phyloP scores from a whole-genome alignment of 2,113 vertebrate genomes.

The Poecile atricapillus region DNA sequence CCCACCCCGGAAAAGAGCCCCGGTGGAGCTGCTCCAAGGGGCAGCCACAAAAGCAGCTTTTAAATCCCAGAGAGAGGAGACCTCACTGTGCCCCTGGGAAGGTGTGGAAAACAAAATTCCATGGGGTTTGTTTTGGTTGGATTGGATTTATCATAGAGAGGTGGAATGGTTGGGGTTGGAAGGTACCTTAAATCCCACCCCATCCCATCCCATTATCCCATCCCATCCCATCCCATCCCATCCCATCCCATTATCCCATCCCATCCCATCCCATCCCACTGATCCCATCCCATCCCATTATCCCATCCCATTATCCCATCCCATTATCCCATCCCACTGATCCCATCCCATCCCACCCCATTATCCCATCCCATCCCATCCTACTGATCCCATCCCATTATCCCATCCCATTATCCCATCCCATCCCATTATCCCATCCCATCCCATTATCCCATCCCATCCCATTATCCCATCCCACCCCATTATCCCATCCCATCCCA shows the following conservation, averaged over 20 bases:
- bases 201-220: too few relatives aligned
- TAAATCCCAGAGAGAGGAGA: background rate
- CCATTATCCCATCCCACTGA: too few relatives aligned
- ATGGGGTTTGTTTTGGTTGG: fast-evolving
- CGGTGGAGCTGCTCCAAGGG: background rate
- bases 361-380: too few relatives aligned
- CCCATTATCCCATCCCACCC: background rate
- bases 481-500: too few relatives aligned
- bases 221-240: too few relatives aligned
- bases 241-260: too few relatives aligned
- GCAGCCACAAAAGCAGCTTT: background rate
- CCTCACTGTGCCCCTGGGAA: fast-evolving
- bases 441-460: fast-evolving
- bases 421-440: too few relatives aligned
- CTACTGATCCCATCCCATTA: too few relatives aligned
- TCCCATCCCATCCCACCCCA: background rate
- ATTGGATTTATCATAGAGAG: background rate
- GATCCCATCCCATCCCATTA: background rate
- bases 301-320: too few relatives aligned
- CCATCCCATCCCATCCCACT: too few relatives aligned
- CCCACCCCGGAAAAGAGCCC: fast-evolving
- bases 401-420: too few relatives aligned
- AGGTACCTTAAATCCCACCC: background rate
- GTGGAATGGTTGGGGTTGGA: background rate
- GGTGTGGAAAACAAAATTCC: background rate